These are phyloP conservation scores for Molothrus ater DNA, from an alignment of 2,797 vertebrate species.

Conservation along the genomic window DNA sequence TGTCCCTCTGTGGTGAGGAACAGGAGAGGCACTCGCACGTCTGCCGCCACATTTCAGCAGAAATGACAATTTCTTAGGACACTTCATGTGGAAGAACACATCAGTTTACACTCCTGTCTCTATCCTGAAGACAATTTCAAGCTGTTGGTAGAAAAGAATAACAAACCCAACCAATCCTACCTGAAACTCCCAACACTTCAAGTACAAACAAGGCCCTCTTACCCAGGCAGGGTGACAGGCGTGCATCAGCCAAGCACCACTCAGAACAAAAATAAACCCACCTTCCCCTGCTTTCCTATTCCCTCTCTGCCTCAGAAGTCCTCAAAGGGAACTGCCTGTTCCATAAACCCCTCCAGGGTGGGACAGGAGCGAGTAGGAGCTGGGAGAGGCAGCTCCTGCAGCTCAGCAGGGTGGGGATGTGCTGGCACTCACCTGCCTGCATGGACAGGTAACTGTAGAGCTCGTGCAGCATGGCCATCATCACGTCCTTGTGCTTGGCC, in stretches of 20 bases:
- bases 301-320: background rate
- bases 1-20: background rate
- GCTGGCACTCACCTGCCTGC: slow-evolving; percentile 77
- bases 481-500: slow-evolving; percentile 73
- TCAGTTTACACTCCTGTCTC: background rate
- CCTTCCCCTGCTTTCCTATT: background rate
- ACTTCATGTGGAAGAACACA: background rate
- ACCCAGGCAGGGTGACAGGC: background rate
- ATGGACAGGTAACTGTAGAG: slow-evolving; percentile 80
- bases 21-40: background rate
- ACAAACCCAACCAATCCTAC: background rate
- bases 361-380: background rate
- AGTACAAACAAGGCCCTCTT: slow-evolving; percentile 6
- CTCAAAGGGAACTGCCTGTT: background rate
- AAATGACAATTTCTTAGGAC: background rate
- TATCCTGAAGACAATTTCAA: background rate
- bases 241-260: background rate
- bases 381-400: background rate
- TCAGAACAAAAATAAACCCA: slow-evolving; percentile 17
- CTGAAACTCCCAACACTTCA: background rate
- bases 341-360: background rate
- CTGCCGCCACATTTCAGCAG: background rate
- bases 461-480: slow-evolving; percentile 75
- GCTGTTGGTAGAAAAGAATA: background rate
- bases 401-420: background rate